Percentiles rank a stretch among this genome's conserved stretches.
phyloP scores from a whole-genome alignment of 2,113 vertebrate species.

The Ceuthmochares aereus region DNA sequence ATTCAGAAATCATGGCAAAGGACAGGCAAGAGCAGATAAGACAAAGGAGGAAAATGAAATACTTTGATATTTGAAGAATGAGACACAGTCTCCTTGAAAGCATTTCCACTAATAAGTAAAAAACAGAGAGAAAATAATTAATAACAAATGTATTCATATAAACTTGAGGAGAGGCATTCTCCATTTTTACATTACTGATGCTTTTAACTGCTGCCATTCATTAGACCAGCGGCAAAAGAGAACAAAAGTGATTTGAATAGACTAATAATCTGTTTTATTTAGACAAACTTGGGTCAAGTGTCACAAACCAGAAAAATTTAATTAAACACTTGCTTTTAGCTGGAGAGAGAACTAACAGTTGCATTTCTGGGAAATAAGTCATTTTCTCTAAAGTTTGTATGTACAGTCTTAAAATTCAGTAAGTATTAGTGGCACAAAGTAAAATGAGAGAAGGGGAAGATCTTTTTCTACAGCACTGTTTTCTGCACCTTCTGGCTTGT shows the following conservation, averaged over 20 bases:
- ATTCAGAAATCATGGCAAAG: neutral
- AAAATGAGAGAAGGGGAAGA: neutral
- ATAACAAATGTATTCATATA: constrained; percentile 1
- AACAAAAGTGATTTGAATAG: constrained; percentile 15
- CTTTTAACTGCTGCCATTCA: constrained; percentile 24
- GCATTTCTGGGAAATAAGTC: neutral
- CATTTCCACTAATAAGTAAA: neutral
- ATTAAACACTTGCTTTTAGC: constrained; percentile 9
- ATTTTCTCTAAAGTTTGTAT: neutral
- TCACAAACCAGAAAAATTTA: neutral
- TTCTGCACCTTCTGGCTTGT: neutral
- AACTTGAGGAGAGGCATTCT: neutral
- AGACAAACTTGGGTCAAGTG: neutral
- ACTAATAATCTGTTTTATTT: neutral
- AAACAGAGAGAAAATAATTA: constrained; percentile 13
- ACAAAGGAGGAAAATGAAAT: neutral
- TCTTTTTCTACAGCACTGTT: neutral
- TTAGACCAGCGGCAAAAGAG: constrained; percentile 19
- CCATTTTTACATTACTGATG: neutral
- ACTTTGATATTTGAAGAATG: neutral
- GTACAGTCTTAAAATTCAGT: neutral
- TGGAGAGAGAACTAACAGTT: neutral
- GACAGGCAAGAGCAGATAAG: neutral
- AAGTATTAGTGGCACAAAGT: neutral
- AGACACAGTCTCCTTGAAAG: neutral